A percentile compares a stretch with the other conserved stretches of the same genome.
These are phyloP conservation scores for Labroides dimidiatus DNA, from an alignment of 2,797 vertebrate species.

Conservation along the genomic window DNA sequence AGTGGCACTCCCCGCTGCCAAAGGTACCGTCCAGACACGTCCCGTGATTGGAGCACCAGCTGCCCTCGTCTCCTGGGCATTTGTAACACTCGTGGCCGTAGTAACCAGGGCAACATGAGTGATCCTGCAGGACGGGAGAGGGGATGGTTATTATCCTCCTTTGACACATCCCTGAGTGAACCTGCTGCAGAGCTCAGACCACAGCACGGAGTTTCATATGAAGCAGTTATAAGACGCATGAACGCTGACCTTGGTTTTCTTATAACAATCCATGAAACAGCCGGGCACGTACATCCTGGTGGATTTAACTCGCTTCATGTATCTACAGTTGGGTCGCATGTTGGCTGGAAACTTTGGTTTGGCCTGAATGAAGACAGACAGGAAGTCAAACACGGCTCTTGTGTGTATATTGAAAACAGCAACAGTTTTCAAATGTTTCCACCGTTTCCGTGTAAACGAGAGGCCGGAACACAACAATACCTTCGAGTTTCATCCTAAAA, in stretches of 20 bases:
- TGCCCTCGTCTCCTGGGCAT: conserved; percentile 89
- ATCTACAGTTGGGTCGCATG: conserved; percentile 78
- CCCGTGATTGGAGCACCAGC: conserved; percentile 91
- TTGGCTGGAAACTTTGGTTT: conserved; percentile 63
- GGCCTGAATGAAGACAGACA: conserved; percentile 60
- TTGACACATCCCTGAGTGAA: too few relatives aligned
- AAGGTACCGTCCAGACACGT: conserved; percentile 88
- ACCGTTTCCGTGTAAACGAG: too few relatives aligned
- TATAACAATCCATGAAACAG: conserved; percentile 78
- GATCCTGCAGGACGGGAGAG: conserved; percentile 77
- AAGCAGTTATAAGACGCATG: background rate
- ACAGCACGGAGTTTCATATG: too few relatives aligned
- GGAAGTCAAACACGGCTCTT: too few relatives aligned
- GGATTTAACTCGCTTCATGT: conserved; percentile 60
- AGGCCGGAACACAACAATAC: too few relatives aligned
- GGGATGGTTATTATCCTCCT: too few relatives aligned
- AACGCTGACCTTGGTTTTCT: conserved; percentile 59
- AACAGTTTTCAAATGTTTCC: too few relatives aligned
- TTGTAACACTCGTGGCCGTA: conserved; percentile 91
- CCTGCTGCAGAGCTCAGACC: background rate
- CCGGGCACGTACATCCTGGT: conserved; percentile 62
- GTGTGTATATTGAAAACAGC: too few relatives aligned
- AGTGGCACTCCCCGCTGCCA: conserved; percentile 91
- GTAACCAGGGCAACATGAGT: conserved; percentile 91
- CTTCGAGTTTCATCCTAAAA: too few relatives aligned